Evolutionary conservation across 2,888 invertebrate species (phyloP), one percentile per base, ranked within the genome.

Genomic region (Anodontia alba): DNA sequence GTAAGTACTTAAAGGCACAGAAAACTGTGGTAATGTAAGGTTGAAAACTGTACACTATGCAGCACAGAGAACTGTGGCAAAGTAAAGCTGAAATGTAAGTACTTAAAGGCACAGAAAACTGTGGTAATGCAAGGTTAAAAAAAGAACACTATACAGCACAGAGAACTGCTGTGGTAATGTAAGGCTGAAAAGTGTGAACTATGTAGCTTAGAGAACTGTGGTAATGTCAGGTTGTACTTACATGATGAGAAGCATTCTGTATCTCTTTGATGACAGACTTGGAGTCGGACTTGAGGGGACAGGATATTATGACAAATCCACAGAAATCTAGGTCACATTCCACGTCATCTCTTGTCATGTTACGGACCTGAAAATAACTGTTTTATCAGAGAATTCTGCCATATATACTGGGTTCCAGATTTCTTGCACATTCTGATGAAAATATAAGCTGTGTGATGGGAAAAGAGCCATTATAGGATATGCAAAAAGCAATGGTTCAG

Each of bases 281-380:
- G 0, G 99, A 99, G 94, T 99, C 99, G 0, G 96, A 96, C 95
- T 99, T 99, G 88, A 99, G 95, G 0, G 99, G 99, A 94, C 99
- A 99, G 0, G 99, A 99, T 89, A 99, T 98, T 72, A 99, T 97
- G 31, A 99, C 97, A 94, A 99, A 99, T 0, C 99, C 99, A 75
- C 96, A 98, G 95, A 99, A 99, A 17, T 96, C 96, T 79, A 99
- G 95, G 91, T 98, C 96, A 42, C 96, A 96, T 94, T 99, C 99
- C 12, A 99, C 96, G 80, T 97, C 96, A 73, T 98, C 98, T 26
- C 99, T 96, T 7, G 97, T 96, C 80, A 98, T 94, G 87, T 98
- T 97, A 57, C 98, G 96, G 33, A 95, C 93, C 94, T 94, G 80
- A 38, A 69, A 69, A 33, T 23, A 29, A n/a, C n/a, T n/a, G n/a